Conservation (phyloP, 2,888 invertebrate species). For the Amiota communis region DNA sequence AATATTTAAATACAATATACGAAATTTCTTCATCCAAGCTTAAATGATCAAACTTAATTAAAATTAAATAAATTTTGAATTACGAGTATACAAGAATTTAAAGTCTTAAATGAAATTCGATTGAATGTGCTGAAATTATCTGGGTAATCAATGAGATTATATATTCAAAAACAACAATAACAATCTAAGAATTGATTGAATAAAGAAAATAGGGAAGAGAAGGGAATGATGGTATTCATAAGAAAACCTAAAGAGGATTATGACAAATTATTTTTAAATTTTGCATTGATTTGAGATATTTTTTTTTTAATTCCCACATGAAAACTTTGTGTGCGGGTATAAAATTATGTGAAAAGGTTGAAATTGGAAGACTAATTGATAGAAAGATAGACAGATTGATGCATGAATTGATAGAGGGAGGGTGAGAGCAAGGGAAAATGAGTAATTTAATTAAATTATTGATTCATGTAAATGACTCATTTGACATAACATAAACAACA, state of each 20-base stretch:
- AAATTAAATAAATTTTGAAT: no score
- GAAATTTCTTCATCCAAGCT: no score
- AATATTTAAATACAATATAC: no score
- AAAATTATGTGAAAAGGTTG: not conserved
- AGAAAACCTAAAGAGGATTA: slow-evolving; percentile 7
- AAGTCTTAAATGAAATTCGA: no score
- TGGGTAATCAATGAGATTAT: no score
- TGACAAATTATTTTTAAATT: slow-evolving; percentile 12
- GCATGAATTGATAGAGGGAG: not conserved
- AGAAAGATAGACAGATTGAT: not conserved
- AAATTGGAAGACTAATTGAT: not conserved
- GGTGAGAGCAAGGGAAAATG: not conserved
- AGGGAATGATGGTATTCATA: not conserved
- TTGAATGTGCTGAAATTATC: no score
- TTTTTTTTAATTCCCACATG: not conserved
- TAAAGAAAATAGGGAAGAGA: no score
- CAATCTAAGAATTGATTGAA: no score
- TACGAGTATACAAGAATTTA: no score
- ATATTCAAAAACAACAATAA: no score
- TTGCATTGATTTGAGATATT: not conserved
- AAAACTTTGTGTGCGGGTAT: not conserved
- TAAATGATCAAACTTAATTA: no score
- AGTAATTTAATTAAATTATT: slow-evolving; percentile 19
- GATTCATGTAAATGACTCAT: slow-evolving; percentile 11
- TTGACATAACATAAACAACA: not conserved